Evolutionary conservation across 2,113 vertebrate species (phyloP), one percentile per base, ranked within the genome.

Genomic region (Neopipo cinnamomea): DNA sequence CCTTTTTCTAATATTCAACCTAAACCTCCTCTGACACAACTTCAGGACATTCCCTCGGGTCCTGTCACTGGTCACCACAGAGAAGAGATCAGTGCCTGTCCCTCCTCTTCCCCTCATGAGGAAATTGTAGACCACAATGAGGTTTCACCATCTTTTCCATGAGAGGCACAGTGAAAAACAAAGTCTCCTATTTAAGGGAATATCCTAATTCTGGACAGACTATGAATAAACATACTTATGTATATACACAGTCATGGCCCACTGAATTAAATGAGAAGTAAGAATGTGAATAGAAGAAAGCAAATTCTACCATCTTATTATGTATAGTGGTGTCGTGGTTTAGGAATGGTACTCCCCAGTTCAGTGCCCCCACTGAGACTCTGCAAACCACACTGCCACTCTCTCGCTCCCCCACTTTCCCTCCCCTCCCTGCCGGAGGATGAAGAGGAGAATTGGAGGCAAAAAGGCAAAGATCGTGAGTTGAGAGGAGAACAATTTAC

Each of bases 181-280:
- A 58, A 72, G 39, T n/a, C 8, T 86, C 17, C 28, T 42, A 14
- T 39, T 87, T 52, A 71, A 71, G 41, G 28, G 15, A 94, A 75
- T 8, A 7, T 61, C 28, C 35, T 25, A 35, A 3, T 39, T 81
- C 30, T 77, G 56, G 42, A 52, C 50, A 74, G 55, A 15, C 13
- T 59, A 49, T 63, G 66, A 95, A 86, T 80, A 77, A 91, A 52
- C 39, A 61, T 50, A 44, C 30, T 68, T 56, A 50, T 14, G 31
- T 85, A 93, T 91, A 92, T 55, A 88, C 39, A 53, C 20, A 44
- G 56, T 71, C 58, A 71, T 3, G 6, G 66, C 49, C 27, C 49
- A 35, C 55, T 82, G 80, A 89, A 95, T 84, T 77, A 84, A 94
- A 86, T 58, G 28, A 80, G 65, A 88, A 21, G 16, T 72, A 95